Percentiles rank a stretch among this genome's conserved stretches.
phyloP scores from a whole-genome alignment of 2,797 vertebrate genomes.

The Calcarius lapponicus region DNA sequence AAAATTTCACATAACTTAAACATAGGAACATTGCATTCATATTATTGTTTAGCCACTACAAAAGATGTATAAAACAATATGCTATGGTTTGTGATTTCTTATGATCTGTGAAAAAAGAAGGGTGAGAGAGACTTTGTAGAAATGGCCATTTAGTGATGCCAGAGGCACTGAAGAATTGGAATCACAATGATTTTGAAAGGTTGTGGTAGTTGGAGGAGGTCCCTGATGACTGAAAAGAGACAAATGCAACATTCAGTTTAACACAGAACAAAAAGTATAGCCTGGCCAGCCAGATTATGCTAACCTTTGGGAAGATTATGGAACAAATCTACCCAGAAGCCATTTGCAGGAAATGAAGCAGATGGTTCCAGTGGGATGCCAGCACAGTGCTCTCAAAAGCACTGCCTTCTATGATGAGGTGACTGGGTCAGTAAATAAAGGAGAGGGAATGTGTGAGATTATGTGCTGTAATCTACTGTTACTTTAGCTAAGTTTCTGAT shows the following conservation, averaged over 20 bases:
- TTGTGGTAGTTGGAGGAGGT: not conserved
- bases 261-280: not conserved
- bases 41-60: not conserved
- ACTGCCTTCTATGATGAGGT: not conserved
- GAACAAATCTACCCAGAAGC: not conserved
- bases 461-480: not conserved
- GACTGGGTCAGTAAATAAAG: not conserved
- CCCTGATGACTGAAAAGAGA: not conserved
- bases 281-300: not conserved
- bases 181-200: not conserved
- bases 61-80: not conserved
- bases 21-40: not conserved
- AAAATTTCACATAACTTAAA: not conserved
- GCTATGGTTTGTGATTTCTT: not conserved
- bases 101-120: not conserved
- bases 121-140: not conserved
- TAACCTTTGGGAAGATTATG: not conserved
- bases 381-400: not conserved
- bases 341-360: not conserved
- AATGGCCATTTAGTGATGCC: not conserved
- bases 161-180: not conserved
- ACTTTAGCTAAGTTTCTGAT: not conserved
- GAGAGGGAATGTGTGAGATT: not conserved
- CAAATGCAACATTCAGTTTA: not conserved
- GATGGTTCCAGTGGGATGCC: not conserved